These are phyloP conservation scores for Drosophila setosimentum DNA, from an alignment of 2,888 invertebrate species.

Conservation along the genomic window DNA sequence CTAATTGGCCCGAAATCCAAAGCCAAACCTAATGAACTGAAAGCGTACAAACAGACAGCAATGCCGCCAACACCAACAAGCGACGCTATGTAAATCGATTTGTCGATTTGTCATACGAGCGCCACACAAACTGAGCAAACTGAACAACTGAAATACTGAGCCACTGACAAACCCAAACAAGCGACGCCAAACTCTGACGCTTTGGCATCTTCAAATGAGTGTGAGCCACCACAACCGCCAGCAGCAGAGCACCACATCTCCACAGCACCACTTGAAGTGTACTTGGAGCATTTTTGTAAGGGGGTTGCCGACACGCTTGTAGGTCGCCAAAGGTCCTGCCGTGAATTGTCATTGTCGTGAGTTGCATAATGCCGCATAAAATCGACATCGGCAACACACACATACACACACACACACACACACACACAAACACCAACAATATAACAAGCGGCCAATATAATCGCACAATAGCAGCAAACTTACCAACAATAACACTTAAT, in stretches of 20 bases:
- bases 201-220: slow-evolving; percentile 69
- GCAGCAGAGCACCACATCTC: slow-evolving; percentile 5
- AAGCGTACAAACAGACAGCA: slow-evolving; percentile 34
- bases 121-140: slow-evolving; percentile 22
- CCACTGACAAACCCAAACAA: slow-evolving; percentile 38
- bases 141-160: slow-evolving; percentile 7
- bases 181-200: slow-evolving; percentile 42
- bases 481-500: slow-evolving; percentile 13
- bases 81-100: slow-evolving; percentile 73
- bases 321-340: slow-evolving; percentile 81
- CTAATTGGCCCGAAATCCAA: slow-evolving; percentile 63
- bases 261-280: slow-evolving; percentile 24
- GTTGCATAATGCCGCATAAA: slow-evolving; percentile 80
- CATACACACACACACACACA: slow-evolving; percentile 10
- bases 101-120: slow-evolving; percentile 76
- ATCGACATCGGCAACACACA: slow-evolving; percentile 63
- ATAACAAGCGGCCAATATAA: slow-evolving; percentile 12
- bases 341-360: slow-evolving; percentile 81
- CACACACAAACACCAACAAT: slow-evolving; percentile 4
- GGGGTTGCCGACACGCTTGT: slow-evolving; percentile 75
- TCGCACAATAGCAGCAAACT: slow-evolving; percentile 19
- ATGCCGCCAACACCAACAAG: slow-evolving; percentile 20
- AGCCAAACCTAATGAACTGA: slow-evolving; percentile 69
- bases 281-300: slow-evolving; percentile 33
- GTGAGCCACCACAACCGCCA: slow-evolving; percentile 43